Conservation (phyloP, 37 sponge, comb jelly and placozoan genomes). For the Eunapius fragilis region DNA sequence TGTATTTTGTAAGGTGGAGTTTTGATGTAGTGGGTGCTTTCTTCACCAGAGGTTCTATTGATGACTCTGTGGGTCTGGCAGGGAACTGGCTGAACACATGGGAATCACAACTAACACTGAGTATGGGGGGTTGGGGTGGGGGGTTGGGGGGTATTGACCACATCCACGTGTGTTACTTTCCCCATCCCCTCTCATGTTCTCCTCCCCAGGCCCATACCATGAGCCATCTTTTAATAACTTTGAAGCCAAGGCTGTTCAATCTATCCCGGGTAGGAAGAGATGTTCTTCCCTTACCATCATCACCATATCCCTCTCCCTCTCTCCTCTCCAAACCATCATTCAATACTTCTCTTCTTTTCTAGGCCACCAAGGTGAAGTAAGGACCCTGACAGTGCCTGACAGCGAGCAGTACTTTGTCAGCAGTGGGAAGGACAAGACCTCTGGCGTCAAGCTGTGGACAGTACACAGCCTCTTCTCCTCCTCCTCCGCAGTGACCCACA, state of each 20-base stretch:
- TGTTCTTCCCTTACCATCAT: not conserved
- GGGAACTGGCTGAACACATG: not conserved
- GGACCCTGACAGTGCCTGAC: slow-evolving; percentile 43
- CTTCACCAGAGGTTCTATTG: not conserved
- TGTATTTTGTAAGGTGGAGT: too few species aligned
- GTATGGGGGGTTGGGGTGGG: not conserved
- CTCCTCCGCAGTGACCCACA: not conserved
- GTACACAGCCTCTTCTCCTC: slow-evolving; percentile 46
- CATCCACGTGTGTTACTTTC: not conserved
- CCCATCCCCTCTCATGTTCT: not conserved
- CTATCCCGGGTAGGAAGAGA: slow-evolving; percentile 23
- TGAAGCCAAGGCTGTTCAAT: slow-evolving; percentile 26
- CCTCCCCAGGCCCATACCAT: not conserved
- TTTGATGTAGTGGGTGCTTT: not conserved
- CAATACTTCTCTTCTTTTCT: not conserved
- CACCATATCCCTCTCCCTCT: not conserved
- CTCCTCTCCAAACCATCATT: not conserved
- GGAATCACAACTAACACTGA: not conserved
- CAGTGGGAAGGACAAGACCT: slow-evolving; percentile 83
- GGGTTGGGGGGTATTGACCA: too few species aligned
- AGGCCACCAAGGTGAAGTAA: slow-evolving; percentile 78
- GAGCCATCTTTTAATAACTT: slow-evolving; percentile 12
- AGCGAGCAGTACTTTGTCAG: slow-evolving; percentile 82
- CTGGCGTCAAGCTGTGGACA: slow-evolving; percentile 80
- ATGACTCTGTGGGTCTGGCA: not conserved